Evolutionary conservation across 2,888 invertebrate genomes (phyloP).

Genomic region (Helicoverpa assulta): DNA sequence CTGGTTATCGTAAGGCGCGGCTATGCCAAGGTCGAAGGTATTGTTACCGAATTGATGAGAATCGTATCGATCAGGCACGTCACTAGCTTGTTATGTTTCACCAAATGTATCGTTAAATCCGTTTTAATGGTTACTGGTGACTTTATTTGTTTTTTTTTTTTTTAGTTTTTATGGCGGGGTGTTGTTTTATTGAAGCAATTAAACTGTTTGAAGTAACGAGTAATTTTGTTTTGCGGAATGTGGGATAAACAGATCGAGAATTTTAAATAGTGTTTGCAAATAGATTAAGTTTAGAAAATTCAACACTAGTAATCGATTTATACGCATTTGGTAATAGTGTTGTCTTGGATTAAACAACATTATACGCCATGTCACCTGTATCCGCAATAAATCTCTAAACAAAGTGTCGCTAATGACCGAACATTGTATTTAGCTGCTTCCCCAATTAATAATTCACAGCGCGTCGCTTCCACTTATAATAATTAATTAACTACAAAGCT

Average conservation of each 20-base stretch:
- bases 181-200: slow-evolving; percentile 39
- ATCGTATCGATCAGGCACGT: slow-evolving; percentile 47
- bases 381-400: slow-evolving; percentile 19
- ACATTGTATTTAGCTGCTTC: slow-evolving; percentile 26
- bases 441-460: slow-evolving; percentile 38
- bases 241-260: not conserved
- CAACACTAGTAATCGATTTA: not conserved
- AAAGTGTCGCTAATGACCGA: slow-evolving; percentile 25
- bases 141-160: slow-evolving; percentile 32
- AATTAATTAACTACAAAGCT: slow-evolving; percentile 49
- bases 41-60: slow-evolving; percentile 57
- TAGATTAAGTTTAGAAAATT: not conserved
- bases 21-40: slow-evolving; percentile 59
- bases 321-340: not conserved
- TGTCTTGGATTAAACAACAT: not conserved
- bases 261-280: not conserved
- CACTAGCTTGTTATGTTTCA: slow-evolving; percentile 49
- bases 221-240: slow-evolving; percentile 12
- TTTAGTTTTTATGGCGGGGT: slow-evolving; percentile 25
- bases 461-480: slow-evolving; percentile 28
- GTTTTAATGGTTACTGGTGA: slow-evolving; percentile 40
- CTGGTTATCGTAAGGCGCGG: slow-evolving; percentile 53
- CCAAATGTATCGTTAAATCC: slow-evolving; percentile 49
- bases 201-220: slow-evolving; percentile 20
- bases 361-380: not conserved